These are phyloP conservation scores for Uropetala carovei DNA, from an alignment of 2,888 invertebrate genomes.

Conservation along the genomic window DNA sequence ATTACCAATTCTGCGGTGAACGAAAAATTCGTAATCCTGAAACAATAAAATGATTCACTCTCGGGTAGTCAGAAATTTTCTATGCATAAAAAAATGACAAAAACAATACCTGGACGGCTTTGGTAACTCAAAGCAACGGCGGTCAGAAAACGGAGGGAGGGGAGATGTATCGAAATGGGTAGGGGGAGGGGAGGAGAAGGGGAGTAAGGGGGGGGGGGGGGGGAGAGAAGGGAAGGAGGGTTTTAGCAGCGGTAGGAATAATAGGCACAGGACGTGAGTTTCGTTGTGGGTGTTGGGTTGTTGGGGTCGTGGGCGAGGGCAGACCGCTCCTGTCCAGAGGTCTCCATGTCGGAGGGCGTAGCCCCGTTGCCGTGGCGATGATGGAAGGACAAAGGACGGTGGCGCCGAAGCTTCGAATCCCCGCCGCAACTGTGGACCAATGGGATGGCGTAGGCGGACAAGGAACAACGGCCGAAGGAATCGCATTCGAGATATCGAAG, in stretches of 20 bases:
- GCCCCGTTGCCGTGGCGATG: conserved; percentile 14
- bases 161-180: neutral
- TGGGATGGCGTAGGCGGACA: conserved; percentile 25
- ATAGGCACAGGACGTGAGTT: conserved; percentile 10
- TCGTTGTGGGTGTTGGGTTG: conserved; percentile 21
- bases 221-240: neutral
- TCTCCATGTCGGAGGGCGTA: conserved; percentile 35
- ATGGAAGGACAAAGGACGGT: conserved; percentile 32
- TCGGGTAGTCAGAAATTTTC: neutral
- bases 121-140: neutral
- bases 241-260: conserved; percentile 12
- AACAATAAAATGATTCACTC: conserved; percentile 21
- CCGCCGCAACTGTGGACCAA: conserved; percentile 27
- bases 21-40: neutral
- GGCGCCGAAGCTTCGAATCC: conserved; percentile 28
- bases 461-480: conserved; percentile 25
- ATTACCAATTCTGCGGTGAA: no score
- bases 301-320: conserved; percentile 32
- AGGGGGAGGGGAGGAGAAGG: no score
- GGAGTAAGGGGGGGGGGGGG: neutral
- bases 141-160: conserved; percentile 18
- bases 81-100: neutral
- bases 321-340: conserved; percentile 35
- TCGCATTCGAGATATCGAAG: conserved; percentile 32
- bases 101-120: neutral